These are phyloP conservation scores for Scomber japonicus DNA, from an alignment of 2,113 vertebrate species.

Conservation along the genomic window DNA sequence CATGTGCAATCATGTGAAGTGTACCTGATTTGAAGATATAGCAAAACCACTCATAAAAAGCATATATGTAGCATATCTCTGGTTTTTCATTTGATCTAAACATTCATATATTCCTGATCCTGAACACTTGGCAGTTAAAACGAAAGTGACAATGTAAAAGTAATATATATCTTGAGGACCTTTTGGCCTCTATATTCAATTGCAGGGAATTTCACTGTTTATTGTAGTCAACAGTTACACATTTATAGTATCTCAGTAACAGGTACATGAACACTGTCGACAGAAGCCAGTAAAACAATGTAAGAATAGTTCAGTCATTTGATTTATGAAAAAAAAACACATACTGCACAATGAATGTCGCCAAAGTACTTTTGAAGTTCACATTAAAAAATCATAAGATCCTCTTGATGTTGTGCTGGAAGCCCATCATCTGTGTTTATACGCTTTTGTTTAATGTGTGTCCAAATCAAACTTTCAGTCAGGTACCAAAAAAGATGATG, in stretches of 20 bases:
- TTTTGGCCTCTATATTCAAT: conserved; percentile 12
- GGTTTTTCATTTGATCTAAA: no score
- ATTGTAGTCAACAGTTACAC: background rate
- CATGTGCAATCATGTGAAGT: background rate
- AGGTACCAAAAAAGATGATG: conserved; percentile 30
- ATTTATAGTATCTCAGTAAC: conserved; percentile 41
- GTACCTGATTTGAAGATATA: background rate
- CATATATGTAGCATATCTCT: no score
- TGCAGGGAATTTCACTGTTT: background rate
- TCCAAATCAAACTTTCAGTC: conserved; percentile 74
- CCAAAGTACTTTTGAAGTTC: conserved; percentile 77
- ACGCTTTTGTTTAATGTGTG: conserved; percentile 77
- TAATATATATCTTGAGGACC: background rate
- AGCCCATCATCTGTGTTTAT: conserved; percentile 66
- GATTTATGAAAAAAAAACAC: conserved; percentile 53
- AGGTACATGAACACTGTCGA: conserved; percentile 19
- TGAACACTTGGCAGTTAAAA: no score
- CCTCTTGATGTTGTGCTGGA: conserved; percentile 74
- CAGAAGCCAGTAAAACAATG: conserved; percentile 25
- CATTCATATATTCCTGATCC: no score
- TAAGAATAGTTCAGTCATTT: conserved; percentile 56
- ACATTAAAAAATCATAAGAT: conserved; percentile 68
- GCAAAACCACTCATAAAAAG: background rate
- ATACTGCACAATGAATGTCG: conserved; percentile 60
- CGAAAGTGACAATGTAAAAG: background rate